These are phyloP conservation scores for Anabacerthia variegaticeps DNA, from an alignment of 2,797 vertebrate species.

Conservation along the genomic window DNA sequence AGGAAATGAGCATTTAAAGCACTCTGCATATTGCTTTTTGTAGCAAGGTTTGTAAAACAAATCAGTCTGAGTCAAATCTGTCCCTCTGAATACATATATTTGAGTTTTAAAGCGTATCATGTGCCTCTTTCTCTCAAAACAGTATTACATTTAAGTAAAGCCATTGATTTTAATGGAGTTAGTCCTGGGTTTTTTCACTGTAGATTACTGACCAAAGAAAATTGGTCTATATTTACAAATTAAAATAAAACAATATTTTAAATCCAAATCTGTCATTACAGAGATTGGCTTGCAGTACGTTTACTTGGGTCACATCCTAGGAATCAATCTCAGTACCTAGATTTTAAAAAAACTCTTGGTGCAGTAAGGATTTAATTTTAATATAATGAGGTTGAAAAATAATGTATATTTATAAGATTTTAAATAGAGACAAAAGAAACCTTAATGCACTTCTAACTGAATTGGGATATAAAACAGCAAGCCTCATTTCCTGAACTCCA, in stretches of 20 bases:
- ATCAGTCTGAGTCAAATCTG: neutral
- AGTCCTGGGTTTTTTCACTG: neutral
- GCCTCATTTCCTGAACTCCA: slow-evolving; percentile 23
- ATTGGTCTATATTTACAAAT: neutral
- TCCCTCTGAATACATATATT: neutral
- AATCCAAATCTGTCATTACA: neutral
- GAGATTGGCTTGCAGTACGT: neutral
- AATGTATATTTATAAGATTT: neutral
- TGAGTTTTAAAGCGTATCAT: neutral
- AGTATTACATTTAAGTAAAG: neutral
- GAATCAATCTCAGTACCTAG: neutral
- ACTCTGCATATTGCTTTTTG: neutral
- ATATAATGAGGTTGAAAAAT: neutral
- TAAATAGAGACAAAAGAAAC: slow-evolving; percentile 36
- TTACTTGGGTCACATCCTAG: neutral
- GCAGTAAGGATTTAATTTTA: neutral
- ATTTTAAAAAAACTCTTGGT: neutral
- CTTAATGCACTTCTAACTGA: slow-evolving; percentile 18
- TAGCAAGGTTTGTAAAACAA: neutral
- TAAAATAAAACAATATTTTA: slow-evolving; percentile 1
- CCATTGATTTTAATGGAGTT: neutral
- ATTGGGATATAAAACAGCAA: neutral
- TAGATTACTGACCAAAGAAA: neutral
- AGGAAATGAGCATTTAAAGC: neutral
- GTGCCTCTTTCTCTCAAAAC: neutral